phyloP scores from a whole-genome alignment of 1,140 invertebrate genomes.

The Conopomorpha cramerella region DNA sequence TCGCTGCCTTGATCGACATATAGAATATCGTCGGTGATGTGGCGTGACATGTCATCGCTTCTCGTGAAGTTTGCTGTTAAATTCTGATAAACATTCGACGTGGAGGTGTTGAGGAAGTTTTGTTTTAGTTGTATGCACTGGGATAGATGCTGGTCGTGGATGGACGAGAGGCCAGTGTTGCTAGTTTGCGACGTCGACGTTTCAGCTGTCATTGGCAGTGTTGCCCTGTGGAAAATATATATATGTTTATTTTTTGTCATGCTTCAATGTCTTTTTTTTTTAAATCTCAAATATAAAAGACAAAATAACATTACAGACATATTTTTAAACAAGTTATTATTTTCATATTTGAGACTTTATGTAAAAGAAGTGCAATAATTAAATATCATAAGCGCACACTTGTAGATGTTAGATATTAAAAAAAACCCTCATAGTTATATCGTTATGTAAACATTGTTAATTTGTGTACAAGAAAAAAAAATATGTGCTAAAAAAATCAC shows the following conservation, averaged over 20 bases:
- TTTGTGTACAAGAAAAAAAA: no score
- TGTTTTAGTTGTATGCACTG: conserved; percentile 57
- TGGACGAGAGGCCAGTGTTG: conserved; percentile 31
- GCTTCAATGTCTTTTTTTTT: no score
- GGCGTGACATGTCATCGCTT: conserved; percentile 36
- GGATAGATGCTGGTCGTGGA: conserved; percentile 63
- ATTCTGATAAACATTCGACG: conserved; percentile 40
- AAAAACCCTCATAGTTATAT: no score
- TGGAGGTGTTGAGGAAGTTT: conserved; percentile 49
- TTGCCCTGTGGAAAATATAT: conserved; percentile 64
- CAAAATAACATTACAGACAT: no score
- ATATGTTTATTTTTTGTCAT: conserved; percentile 10
- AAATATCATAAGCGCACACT: no score
- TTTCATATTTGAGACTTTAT: no score
- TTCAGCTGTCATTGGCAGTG: conserved; percentile 73
- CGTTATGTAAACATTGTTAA: no score
- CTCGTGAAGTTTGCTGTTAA: conserved; percentile 36
- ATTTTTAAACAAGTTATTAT: no score
- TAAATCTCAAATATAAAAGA: no score
- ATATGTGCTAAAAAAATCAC: no score
- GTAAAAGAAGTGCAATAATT: no score
- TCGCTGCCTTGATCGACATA: conserved; percentile 47
- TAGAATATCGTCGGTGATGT: conserved; percentile 41
- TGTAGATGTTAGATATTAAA: no score
- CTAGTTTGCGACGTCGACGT: conserved; percentile 59